Base-by-base conservation (phyloP, 2,113 vertebrate species). In the Pao palembangensis region DNA sequence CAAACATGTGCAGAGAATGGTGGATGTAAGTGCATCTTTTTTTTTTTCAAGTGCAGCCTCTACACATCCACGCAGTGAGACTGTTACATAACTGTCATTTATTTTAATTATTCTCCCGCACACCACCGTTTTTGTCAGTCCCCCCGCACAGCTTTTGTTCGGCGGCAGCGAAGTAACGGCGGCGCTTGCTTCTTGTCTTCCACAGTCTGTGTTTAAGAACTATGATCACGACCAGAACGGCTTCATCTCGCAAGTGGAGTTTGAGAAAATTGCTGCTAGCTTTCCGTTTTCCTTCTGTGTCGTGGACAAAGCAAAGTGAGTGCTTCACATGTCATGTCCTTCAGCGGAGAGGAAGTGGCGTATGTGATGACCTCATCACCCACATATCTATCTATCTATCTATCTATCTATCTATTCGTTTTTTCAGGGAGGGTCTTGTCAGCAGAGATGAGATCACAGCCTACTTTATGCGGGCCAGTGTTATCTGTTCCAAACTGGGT, bases 211-310 rank as follows among this genome's bases (percentile, higher is more conserved):
- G 79, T 98, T 98, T 86, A 98, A 98, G 85, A 98, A 98, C 88
- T 98, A 98, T 44, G 96, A 98, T 85, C 94, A 94, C 23, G 93
- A 96, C 64, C 92, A 96, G 81, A 95, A 98, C 31, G 96, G 95
- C 64, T 98, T 96, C 83, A 98, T 98, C 85, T 95, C 91, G 71
- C 96, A 98, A 66, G 95, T 92, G 76, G 96, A 97, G 58, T 98
- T 98, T 93, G 94, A 97, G 87, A 97, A 96, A 87, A 98, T 96
- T 72, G 94, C 96, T 31, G 92, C 94, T 15, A 98, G 96, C 75
- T 98, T 98, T 74, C 96, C 95, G 0, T 98, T 98, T 79, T 98
- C 95, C 13, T 98, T 97, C 89, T 98, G 96, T 83, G 91, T 98
- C 71, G 95, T 98, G 93, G 94, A 96, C 83, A 96, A 94, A 87